Conservation (phyloP, 2,113 vertebrate species). For the Laterallus jamaicensis region DNA sequence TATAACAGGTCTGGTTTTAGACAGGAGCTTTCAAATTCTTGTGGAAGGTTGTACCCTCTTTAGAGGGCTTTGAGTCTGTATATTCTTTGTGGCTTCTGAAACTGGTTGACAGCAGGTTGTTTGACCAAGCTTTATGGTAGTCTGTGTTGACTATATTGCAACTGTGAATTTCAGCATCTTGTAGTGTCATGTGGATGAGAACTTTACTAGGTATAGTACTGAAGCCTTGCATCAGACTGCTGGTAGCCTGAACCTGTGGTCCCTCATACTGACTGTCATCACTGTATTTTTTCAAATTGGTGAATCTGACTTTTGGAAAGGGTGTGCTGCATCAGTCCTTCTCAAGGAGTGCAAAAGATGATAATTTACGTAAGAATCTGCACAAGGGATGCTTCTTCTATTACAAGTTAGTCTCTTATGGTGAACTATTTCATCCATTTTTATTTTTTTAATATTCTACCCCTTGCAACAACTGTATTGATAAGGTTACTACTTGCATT, state of each 20-base stretch:
- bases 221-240: not conserved
- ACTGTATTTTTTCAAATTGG: not conserved
- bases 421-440: not conserved
- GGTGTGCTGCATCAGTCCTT: not conserved
- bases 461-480: not conserved
- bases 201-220: not conserved
- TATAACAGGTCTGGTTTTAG: not conserved
- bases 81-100: not conserved
- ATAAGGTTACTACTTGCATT: not conserved
- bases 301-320: not conserved
- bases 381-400: not conserved
- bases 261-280: not conserved
- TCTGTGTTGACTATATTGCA: not conserved
- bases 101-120: not conserved
- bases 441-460: not conserved
- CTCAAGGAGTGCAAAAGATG: not conserved
- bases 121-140: not conserved
- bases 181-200: fast-evolving
- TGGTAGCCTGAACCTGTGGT: not conserved
- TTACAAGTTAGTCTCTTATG: not conserved
- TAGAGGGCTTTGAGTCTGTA: not conserved
- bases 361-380: not conserved
- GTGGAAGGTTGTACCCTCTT: not conserved
- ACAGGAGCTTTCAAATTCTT: not conserved
- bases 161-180: not conserved